A percentile compares a stretch with the other conserved stretches of the same genome.
phyloP scores from a whole-genome alignment of 2,797 vertebrate genomes.

The Gymnodraco acuticeps region DNA sequence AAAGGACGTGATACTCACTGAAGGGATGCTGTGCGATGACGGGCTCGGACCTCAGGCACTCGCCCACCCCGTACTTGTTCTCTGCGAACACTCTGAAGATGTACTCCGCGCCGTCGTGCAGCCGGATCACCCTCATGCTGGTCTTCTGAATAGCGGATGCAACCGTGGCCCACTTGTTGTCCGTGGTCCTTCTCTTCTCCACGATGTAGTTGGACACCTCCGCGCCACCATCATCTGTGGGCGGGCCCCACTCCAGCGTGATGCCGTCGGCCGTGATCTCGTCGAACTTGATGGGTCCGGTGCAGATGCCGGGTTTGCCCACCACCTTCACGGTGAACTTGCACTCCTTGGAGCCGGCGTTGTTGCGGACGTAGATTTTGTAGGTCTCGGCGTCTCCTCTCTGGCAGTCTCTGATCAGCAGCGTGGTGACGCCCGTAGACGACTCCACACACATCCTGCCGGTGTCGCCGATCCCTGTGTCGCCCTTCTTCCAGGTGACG shows the following conservation, averaged over 20 bases:
- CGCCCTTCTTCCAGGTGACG: constrained; percentile 94
- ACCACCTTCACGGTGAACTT: constrained; percentile 93
- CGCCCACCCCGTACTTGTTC: constrained; percentile 98
- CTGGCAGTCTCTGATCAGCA: constrained; percentile 94
- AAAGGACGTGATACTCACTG: constrained; percentile 85
- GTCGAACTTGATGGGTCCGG: constrained; percentile 94
- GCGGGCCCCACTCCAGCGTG: constrained; percentile 95
- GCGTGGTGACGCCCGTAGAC: constrained; percentile 89
- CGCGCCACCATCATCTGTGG: constrained; percentile 95
- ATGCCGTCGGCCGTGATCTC: constrained; percentile 97
- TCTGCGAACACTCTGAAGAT: constrained; percentile 97
- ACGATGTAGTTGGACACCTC: constrained; percentile 98
- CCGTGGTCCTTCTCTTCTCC: constrained; percentile 95
- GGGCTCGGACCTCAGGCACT: constrained; percentile 94
- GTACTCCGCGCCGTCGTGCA: constrained; percentile 96
- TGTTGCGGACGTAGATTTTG: constrained; percentile 90
- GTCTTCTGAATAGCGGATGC: constrained; percentile 98
- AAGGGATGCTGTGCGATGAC: constrained; percentile 97
- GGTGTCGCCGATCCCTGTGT: constrained; percentile 87
- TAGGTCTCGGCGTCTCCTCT: constrained; percentile 94
- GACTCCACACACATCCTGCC: constrained; percentile 93
- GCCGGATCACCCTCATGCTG: constrained; percentile 93
- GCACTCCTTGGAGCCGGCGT: constrained; percentile 92
- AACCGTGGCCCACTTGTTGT: constrained; percentile 96
- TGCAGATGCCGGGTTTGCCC: constrained; percentile 96